Conservation (phyloP, 2,113 vertebrate genomes). For the Microcebus griseorufus region DNA sequence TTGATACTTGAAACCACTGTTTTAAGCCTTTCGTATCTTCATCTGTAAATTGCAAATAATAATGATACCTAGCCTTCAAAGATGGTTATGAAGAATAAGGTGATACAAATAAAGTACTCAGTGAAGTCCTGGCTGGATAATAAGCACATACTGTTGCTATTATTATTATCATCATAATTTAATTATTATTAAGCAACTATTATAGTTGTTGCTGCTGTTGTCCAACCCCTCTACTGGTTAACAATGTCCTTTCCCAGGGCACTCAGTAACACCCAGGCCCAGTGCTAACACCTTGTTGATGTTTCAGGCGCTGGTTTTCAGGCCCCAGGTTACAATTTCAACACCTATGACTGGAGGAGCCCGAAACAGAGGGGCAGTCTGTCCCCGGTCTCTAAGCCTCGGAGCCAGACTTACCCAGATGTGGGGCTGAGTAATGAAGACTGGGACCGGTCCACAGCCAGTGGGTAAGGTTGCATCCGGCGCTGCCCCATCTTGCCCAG, state of each 20-base stretch:
- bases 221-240: no score
- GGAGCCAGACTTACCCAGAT: constrained; percentile 91
- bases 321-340: constrained; percentile 94
- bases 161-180: background rate
- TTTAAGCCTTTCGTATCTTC: background rate
- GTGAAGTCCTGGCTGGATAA: background rate
- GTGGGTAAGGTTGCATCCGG: constrained; percentile 85
- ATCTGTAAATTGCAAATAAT: background rate
- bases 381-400: constrained; percentile 90
- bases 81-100: background rate
- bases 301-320: constrained; percentile 90
- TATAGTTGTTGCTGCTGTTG: background rate
- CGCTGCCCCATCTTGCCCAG: background rate
- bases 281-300: background rate
- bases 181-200: background rate
- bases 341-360: constrained; percentile 94
- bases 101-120: background rate
- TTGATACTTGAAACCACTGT: background rate
- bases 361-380: constrained; percentile 90
- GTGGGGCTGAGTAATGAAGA: constrained; percentile 93
- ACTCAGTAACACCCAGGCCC: background rate
- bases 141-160: rapidly evolving
- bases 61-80: background rate
- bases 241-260: background rate
- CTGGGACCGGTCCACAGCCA: constrained; percentile 92